Evolutionary conservation across 2,888 invertebrate species (phyloP), one percentile per base, ranked within the genome.

Genomic region (Mycalesis mineus): DNA sequence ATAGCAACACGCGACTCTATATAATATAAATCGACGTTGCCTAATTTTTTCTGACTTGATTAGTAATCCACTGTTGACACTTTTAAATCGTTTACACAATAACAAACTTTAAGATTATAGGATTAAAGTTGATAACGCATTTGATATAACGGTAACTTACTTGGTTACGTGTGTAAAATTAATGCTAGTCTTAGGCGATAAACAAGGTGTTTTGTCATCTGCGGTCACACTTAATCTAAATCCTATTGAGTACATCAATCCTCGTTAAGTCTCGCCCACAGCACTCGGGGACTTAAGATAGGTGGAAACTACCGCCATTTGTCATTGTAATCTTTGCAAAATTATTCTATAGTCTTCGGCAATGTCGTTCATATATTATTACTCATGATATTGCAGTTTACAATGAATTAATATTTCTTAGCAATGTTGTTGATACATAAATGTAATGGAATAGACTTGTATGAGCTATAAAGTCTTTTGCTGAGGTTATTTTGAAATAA

Each of bases 171-270:
- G 56, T 50, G 36, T 55, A 61, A 65, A 62, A 61, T 62, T 63
- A 61, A 62, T 65, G 57, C 51, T 55, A 57, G 55, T 41, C 47
- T 65, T 49, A 64, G 58, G 54, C 50, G 62, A 58, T 62, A 60
- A 61, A 62, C 66, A 69, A 67, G 62, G 65, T 79, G 75, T 77
- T 77, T 76, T 75, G 78, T 78, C 77, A 72, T 77, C 72, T 65
- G 55, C 64, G 71, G 73, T 71, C 69, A 68, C 65, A 70, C 69
- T 67, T 73, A 71, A 72, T 73, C 73, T 77, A 76, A 78, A 80
- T 80, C 77, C 74, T 71, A 65, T 66, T 65, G 56, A 56, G 53
- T 62, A 53, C 66, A 69, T 69, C 67, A 65, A 67, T 69, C 64
- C 68, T 69, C 69, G 69, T 70, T 70, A 69, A 61, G 63, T 56